Evolutionary conservation across 1,140 invertebrate species (phyloP).

Genomic region (Galendromus occidentalis): DNA sequence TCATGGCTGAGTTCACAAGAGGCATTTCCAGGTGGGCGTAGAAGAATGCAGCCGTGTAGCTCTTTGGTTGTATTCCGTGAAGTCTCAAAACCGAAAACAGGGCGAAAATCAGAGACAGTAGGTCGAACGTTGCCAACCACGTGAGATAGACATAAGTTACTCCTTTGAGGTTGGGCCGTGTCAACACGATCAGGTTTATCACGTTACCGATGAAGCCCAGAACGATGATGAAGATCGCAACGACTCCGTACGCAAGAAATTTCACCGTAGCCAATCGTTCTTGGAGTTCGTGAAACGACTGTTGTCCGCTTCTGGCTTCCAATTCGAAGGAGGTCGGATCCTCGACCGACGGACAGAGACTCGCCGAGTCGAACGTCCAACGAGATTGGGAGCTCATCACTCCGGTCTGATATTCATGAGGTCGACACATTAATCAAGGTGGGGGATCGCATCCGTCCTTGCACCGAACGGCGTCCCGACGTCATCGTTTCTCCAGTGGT

Average conservation of each 20-base stretch:
- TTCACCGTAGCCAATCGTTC: constrained; percentile 19
- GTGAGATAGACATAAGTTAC: constrained; percentile 51
- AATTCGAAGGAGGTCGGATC: not conserved
- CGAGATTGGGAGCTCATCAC: too few relatives aligned
- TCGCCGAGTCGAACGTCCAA: not conserved
- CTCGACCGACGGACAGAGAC: not conserved
- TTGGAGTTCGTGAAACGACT: not conserved
- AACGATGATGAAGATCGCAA: constrained; percentile 43
- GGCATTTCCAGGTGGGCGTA: constrained; percentile 49
- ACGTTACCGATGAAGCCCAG: constrained; percentile 51
- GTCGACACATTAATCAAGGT: too few relatives aligned
- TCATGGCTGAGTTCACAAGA: constrained; percentile 46
- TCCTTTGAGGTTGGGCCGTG: constrained; percentile 48
- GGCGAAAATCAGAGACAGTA: constrained; percentile 44
- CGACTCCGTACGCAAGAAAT: constrained; percentile 43
- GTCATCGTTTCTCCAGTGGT: too few relatives aligned
- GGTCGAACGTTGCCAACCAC: constrained; percentile 41
- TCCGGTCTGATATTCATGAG: too few relatives aligned
- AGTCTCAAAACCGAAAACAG: constrained; percentile 43
- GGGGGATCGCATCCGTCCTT: too few relatives aligned
- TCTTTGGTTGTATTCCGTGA: constrained; percentile 40
- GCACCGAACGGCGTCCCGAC: too few relatives aligned
- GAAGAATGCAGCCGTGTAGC: constrained; percentile 39
- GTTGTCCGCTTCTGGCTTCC: not conserved
- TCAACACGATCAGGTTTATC: constrained; percentile 47